phyloP scores from a whole-genome alignment of 2,888 invertebrate genomes.

The Physocephala rufipes region DNA sequence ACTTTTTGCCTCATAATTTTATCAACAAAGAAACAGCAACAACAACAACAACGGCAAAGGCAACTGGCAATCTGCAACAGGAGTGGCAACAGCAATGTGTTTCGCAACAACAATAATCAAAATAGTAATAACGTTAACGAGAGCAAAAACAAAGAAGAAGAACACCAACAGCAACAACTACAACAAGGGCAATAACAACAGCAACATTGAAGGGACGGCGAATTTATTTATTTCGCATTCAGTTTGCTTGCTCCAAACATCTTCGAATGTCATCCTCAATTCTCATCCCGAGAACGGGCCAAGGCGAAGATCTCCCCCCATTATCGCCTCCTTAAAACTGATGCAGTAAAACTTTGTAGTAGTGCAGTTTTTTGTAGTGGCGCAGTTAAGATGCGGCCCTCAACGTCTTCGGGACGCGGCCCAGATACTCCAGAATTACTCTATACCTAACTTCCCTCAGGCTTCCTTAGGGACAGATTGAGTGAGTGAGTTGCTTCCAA shows the following conservation, averaged over 20 bases:
- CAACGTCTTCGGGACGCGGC: conserved; percentile 16
- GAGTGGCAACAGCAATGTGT: conserved; percentile 11
- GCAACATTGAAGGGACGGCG: conserved; percentile 17
- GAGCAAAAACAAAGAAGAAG: too few relatives aligned
- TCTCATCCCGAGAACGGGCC: too few relatives aligned
- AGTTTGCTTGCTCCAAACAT: conserved; percentile 6
- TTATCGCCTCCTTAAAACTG: background rate
- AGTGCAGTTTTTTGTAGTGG: background rate
- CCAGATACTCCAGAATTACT: background rate
- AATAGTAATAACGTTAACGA: conserved; percentile 7
- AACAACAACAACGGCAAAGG: background rate
- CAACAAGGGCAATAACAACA: conserved; percentile 9
- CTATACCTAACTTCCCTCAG: background rate
- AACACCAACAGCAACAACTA: conserved; percentile 19
- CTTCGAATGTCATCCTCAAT: background rate
- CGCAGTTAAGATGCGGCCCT: background rate
- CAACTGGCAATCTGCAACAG: background rate
- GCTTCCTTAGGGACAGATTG: conserved; percentile 27
- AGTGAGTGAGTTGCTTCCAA: conserved; percentile 29
- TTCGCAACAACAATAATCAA: conserved; percentile 6
- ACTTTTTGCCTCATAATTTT: conserved; percentile 25
- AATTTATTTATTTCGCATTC: conserved; percentile 31
- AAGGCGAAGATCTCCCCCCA: too few relatives aligned
- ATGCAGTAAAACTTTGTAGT: background rate
- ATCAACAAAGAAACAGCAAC: conserved; percentile 27